Conservation (phyloP, 1,140 invertebrate genomes). For the Fopius arisanus region DNA sequence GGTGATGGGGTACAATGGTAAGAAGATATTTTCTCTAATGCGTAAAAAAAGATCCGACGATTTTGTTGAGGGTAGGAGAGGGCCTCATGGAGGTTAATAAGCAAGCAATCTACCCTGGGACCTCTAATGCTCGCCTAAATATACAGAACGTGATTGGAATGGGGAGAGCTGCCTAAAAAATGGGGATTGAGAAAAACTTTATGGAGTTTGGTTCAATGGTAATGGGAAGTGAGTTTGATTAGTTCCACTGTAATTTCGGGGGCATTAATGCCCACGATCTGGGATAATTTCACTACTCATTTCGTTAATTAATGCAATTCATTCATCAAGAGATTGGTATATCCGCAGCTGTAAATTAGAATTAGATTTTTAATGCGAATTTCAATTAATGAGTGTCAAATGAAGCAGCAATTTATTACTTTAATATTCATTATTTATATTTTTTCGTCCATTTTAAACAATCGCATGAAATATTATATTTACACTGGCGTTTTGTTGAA, state of each 20-base stretch:
- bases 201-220: conserved; percentile 8
- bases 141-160: conserved; percentile 36
- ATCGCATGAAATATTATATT: too few species aligned
- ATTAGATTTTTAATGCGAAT: too few species aligned
- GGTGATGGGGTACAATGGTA: neutral
- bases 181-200: conserved; percentile 26
- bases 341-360: too few species aligned
- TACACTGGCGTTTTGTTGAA: too few species aligned
- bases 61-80: conserved; percentile 10
- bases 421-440: too few species aligned
- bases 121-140: conserved; percentile 47
- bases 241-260: neutral
- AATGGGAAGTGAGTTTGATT: neutral
- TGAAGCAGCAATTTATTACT: too few species aligned
- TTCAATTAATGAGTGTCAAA: too few species aligned
- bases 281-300: neutral
- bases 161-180: conserved; percentile 20
- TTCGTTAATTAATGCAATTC: neutral
- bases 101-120: conserved; percentile 38
- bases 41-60: conserved; percentile 7
- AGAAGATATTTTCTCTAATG: conserved; percentile 18
- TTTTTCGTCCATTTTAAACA: too few species aligned
- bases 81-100: conserved; percentile 45
- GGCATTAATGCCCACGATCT: neutral
- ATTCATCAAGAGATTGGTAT: too few species aligned